Conservation (phyloP, 2,113 vertebrate species). For the Monopterus albus region DNA sequence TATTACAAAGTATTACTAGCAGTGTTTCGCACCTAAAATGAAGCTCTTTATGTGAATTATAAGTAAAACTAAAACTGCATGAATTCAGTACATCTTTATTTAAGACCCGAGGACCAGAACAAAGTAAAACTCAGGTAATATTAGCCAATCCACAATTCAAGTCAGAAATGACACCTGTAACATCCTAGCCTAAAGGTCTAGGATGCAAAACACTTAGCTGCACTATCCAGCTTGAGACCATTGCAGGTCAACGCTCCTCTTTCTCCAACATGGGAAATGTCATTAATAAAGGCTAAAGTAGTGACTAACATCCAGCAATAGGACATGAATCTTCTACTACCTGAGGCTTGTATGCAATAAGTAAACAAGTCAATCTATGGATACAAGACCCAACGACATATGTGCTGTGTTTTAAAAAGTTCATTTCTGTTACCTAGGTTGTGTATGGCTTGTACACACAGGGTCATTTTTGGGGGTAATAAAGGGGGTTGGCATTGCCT, state of each 20-base stretch:
- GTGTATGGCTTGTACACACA: slow-evolving; percentile 39
- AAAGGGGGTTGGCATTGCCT: slow-evolving; percentile 19
- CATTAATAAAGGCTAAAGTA: background rate
- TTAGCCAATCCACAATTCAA: background rate
- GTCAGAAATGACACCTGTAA: background rate
- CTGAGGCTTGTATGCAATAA: too few species aligned
- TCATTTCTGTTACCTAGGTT: background rate
- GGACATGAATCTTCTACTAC: too few species aligned
- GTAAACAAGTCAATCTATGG: too few species aligned
- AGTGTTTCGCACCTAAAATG: slow-evolving; percentile 7
- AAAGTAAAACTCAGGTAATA: background rate
- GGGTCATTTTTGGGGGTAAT: slow-evolving; percentile 22
- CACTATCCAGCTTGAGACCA: too few species aligned
- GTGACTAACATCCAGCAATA: background rate
- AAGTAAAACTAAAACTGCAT: background rate
- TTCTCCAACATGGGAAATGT: too few species aligned
- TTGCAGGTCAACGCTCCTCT: too few species aligned
- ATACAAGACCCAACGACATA: too few species aligned
- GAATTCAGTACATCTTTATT: background rate
- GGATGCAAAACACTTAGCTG: background rate
- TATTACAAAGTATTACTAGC: slow-evolving; percentile 20
- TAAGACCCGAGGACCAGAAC: background rate
- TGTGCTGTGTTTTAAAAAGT: slow-evolving; percentile 19
- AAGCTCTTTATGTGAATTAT: background rate
- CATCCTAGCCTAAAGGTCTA: background rate